Evolutionary conservation across 1,140 invertebrate species (phyloP).

Genomic region (Geopemphigus sp.): DNA sequence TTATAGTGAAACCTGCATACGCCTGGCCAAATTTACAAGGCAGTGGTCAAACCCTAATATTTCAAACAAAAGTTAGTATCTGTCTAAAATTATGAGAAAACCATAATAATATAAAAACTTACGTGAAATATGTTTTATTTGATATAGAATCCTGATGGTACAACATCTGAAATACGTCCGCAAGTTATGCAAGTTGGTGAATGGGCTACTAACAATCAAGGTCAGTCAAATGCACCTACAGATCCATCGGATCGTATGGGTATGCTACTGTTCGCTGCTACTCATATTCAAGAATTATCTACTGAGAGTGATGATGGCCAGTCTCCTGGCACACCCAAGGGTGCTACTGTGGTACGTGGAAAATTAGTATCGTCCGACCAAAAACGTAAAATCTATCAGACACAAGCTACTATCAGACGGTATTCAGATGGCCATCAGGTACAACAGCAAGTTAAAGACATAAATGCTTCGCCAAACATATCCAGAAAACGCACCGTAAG

Average conservation of each 20-base stretch:
- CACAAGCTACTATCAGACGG: constrained; percentile 38
- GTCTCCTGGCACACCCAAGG: constrained; percentile 20
- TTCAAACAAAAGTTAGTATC: constrained; percentile 46
- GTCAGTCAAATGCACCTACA: constrained; percentile 36
- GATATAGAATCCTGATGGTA: constrained; percentile 39
- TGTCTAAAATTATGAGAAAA: background rate
- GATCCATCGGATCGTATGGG: constrained; percentile 41
- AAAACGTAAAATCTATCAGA: constrained; percentile 37
- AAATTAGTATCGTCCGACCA: constrained; percentile 39
- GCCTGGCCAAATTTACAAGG: constrained; percentile 43
- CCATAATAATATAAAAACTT: background rate
- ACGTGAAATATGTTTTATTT: background rate
- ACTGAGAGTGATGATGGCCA: constrained; percentile 38
- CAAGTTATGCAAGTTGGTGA: constrained; percentile 47
- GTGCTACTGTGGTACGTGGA: constrained; percentile 34
- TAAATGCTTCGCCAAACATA: constrained; percentile 42
- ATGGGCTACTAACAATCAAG: constrained; percentile 28
- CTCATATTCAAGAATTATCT: constrained; percentile 38
- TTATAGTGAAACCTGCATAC: constrained; percentile 36
- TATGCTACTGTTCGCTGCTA: constrained; percentile 39
- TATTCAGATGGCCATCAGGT: constrained; percentile 34
- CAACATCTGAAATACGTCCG: constrained; percentile 41
- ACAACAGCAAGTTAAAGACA: constrained; percentile 37
- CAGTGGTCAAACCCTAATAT: constrained; percentile 33
- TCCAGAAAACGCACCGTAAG: constrained; percentile 33